A percentile compares a stretch with the other conserved stretches of the same genome.
Conservation (phyloP, 2,797 vertebrate species). For the Poecilia velifera region DNA sequence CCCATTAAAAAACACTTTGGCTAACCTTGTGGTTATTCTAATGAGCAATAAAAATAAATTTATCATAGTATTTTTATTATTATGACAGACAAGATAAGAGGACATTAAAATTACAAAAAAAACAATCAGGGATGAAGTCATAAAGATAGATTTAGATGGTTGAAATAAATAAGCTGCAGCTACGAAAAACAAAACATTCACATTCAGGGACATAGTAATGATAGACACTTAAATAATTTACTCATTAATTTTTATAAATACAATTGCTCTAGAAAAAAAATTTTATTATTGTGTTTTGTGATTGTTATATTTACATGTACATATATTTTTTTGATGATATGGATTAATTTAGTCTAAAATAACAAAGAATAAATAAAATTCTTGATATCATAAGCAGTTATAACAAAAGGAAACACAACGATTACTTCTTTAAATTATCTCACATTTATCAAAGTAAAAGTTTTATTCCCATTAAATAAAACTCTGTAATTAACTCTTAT, state of each 20-base stretch:
- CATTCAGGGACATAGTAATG: neutral
- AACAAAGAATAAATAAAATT: neutral
- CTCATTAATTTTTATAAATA: neutral
- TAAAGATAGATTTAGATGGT: neutral
- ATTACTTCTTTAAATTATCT: constrained; percentile 11
- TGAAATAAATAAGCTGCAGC: neutral
- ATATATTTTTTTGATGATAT: neutral
- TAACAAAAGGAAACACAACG: neutral
- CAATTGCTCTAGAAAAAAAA: neutral
- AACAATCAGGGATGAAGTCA: neutral
- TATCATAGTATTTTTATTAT: neutral
- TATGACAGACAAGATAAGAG: neutral
- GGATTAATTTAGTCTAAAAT: neutral
- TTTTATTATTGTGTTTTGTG: neutral
- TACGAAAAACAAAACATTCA: neutral
- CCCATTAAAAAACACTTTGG: neutral
- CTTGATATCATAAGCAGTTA: constrained; percentile 27
- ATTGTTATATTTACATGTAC: neutral
- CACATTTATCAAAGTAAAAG: neutral
- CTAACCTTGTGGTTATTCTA: neutral
- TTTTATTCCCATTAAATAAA: neutral
- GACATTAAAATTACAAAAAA: neutral
- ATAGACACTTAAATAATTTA: neutral
- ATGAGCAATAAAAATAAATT: neutral
- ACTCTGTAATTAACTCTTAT: constrained; percentile 27